Conservation (phyloP, 2,888 invertebrate species). For the Drosophila infuscata region DNA sequence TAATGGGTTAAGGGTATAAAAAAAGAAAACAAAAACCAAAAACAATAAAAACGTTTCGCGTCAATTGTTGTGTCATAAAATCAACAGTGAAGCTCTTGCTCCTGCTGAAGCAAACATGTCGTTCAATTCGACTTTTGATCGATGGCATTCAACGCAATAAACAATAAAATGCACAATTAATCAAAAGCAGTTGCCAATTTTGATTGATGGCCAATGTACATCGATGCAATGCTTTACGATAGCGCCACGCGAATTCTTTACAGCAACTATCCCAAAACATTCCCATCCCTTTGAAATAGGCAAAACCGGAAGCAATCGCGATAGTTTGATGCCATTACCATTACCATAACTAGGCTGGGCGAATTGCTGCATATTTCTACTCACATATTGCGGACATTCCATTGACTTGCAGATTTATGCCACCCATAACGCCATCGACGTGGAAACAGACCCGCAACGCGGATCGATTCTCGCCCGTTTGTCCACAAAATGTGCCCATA, state of each 20-base stretch:
- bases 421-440: conserved; percentile 95
- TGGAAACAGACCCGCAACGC: conserved; percentile 93
- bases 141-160: conserved; percentile 68
- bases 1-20: no score
- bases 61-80: conserved; percentile 80
- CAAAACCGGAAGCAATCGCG: conserved; percentile 35
- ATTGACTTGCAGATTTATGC: conserved; percentile 91
- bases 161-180: conserved; percentile 79
- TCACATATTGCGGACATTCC: conserved; percentile 35
- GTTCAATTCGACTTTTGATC: conserved; percentile 50
- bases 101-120: conserved; percentile 3
- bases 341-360: conserved; percentile 15
- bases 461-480: conserved; percentile 93
- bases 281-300: neutral
- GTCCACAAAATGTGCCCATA: conserved; percentile 92
- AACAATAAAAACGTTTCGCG: conserved; percentile 66
- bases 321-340: conserved; percentile 50
- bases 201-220: conserved; percentile 69
- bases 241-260: conserved; percentile 30
- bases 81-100: conserved; percentile 55
- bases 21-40: neutral
- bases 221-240: conserved; percentile 32
- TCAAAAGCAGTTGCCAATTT: conserved; percentile 69
- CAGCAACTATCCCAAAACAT: neutral
- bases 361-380: conserved; percentile 21